Base-by-base conservation (phyloP, 2,888 invertebrate species). In the Callyntrura sp. region DNA sequence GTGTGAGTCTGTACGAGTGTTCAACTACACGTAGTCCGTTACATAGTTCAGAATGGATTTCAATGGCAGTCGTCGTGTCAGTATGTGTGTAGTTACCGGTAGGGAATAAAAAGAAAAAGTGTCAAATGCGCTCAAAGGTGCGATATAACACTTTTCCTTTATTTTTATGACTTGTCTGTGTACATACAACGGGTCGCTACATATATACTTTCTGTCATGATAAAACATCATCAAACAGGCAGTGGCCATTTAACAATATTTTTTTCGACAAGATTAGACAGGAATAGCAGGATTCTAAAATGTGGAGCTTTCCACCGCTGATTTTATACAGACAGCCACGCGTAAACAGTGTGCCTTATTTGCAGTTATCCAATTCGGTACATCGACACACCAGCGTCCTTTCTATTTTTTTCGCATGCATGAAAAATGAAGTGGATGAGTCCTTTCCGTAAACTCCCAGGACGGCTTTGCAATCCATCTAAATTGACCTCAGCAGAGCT, bases 121-220 rank as follows among this genome's bases (percentile, higher is more conserved):
- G 79, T 79, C 79, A 79, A 79, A 60, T 79, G n/a, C 25, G 79
- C 60, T 79, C 79, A 23, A 23, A 79, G 79, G 79, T 76, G 23
- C 55, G 76, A 76, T 81, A 81, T 81, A 83, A 65, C 70, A 70
- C 55, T 70, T 70, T 70, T 73, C 55, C 82, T 82, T 62, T 82
- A 65, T 65, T 83, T 83, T 83, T 83, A 83, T 83, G 68, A 48
- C 48, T 83, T 65, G 43, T 23, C n/a, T 70, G 43, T 55, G 25
- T 25, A 1, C n/a, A 12, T 43, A 43, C 43, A 14, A 51, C 28
- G 8, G 11, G 12, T 45, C 25, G 25, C 12, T 43, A 43, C 14
- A 25, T 76, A 45, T 73, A n/a, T n/a, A n/a, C 70, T 70, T 5
- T 73, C 11, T 73, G 23, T n/a, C 2, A 45, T 12, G 14, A 70